These are phyloP conservation scores for Cottus gobio DNA, from an alignment of 2,113 vertebrate species.

Conservation along the genomic window DNA sequence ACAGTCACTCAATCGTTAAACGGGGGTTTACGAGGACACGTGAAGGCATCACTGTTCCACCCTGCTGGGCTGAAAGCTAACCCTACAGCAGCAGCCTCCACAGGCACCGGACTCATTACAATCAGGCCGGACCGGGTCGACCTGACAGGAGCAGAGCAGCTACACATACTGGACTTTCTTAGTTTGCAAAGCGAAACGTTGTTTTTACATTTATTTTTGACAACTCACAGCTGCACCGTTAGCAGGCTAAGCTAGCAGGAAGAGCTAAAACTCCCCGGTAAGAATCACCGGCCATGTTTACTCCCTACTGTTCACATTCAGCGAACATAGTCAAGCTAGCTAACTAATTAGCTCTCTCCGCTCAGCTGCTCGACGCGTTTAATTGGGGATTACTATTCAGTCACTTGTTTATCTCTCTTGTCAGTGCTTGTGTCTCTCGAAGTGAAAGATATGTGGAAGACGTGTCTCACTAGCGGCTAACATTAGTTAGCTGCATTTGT, in stretches of 20 bases:
- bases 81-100: conserved; percentile 41
- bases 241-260: conserved; percentile 51
- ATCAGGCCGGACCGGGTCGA: background rate
- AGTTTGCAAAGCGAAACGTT: background rate
- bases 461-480: conserved; percentile 54
- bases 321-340: background rate
- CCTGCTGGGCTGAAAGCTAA: conserved; percentile 59
- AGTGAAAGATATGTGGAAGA: conserved; percentile 16
- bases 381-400: background rate
- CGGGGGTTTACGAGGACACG: conserved; percentile 32
- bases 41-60: conserved; percentile 69
- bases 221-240: conserved; percentile 19
- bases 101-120: background rate
- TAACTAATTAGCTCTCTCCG: conserved; percentile 7
- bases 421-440: conserved; percentile 25
- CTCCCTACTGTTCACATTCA: conserved; percentile 23
- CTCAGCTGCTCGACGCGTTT: background rate
- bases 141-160: background rate
- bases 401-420: conserved; percentile 5
- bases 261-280: conserved; percentile 67
- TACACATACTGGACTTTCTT: background rate
- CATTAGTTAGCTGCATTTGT: conserved; percentile 38
- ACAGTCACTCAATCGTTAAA: background rate
- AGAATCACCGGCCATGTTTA: conserved; percentile 67
- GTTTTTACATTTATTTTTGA: background rate